These are phyloP conservation scores for Andrena hattorfiana DNA, from an alignment of 2,888 invertebrate species.

Conservation along the genomic window DNA sequence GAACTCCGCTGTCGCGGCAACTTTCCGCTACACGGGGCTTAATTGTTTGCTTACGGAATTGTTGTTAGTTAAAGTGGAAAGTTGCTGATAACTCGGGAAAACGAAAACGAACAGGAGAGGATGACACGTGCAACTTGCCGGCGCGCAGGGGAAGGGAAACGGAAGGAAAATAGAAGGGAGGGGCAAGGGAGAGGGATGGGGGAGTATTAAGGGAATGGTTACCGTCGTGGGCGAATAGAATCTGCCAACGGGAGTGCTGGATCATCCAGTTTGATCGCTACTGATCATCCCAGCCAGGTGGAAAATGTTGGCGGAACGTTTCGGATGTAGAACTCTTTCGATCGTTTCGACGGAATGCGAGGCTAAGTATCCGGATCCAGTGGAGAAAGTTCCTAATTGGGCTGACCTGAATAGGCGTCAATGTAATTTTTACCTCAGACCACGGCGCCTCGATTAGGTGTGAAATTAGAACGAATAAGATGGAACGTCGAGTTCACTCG, in stretches of 20 bases:
- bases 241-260: slow-evolving; percentile 35
- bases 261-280: slow-evolving; percentile 38
- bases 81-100: slow-evolving; percentile 79
- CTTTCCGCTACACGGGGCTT: slow-evolving; percentile 74
- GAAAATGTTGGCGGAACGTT: slow-evolving; percentile 34
- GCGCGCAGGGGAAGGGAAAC: not conserved
- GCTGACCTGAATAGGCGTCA: not conserved
- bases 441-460: slow-evolving; percentile 33
- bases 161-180: not conserved
- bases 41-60: slow-evolving; percentile 81
- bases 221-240: slow-evolving; percentile 30
- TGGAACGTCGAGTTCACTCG: slow-evolving; percentile 3
- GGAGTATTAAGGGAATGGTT: slow-evolving; percentile 56
- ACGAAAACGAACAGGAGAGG: slow-evolving; percentile 31
- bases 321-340: slow-evolving; percentile 30
- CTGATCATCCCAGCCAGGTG: slow-evolving; percentile 21
- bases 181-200: not conserved
- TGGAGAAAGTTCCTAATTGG: slow-evolving; percentile 38
- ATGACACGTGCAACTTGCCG: not conserved
- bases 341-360: slow-evolving; percentile 36
- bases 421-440: slow-evolving; percentile 30
- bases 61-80: slow-evolving; percentile 82
- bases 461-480: slow-evolving; percentile 38
- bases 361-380: slow-evolving; percentile 35
- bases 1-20: slow-evolving; percentile 68